These are phyloP conservation scores for Leptopilina myrica DNA, from an alignment of 2,888 invertebrate genomes.

Conservation along the genomic window DNA sequence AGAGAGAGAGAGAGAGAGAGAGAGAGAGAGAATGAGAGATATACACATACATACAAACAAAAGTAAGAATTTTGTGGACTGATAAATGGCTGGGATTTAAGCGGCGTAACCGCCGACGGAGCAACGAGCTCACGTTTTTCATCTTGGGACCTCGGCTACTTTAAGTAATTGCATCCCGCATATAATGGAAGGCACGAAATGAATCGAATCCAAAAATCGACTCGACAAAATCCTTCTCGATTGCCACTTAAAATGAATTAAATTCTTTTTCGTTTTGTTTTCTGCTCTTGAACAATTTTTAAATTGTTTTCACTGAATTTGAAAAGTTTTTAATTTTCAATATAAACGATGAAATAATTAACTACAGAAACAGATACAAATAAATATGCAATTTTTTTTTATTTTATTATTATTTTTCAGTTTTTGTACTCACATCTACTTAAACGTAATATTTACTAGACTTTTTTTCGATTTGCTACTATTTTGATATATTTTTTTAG, in stretches of 20 bases:
- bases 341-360: no score
- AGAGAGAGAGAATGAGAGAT: no score
- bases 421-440: no score
- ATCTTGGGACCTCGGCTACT: conserved; percentile 59
- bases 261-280: conserved; percentile 1
- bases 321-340: no score
- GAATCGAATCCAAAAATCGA: conserved; percentile 43
- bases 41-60: neutral
- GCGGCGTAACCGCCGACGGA: conserved; percentile 59
- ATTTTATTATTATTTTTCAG: no score
- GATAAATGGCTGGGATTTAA: conserved; percentile 67
- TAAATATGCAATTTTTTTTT: no score
- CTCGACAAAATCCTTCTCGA: conserved; percentile 42
- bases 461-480: no score
- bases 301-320: no score
- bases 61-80: conserved; percentile 44
- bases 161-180: conserved; percentile 67
- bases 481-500: no score
- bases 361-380: no score
- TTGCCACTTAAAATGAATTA: conserved; percentile 41
- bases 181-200: conserved; percentile 40
- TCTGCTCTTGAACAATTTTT: neutral
- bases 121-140: conserved; percentile 64
- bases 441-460: no score
- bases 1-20: no score